Evolutionary conservation across 2,888 invertebrate species (phyloP).

Genomic region (Nymphalis urticae): DNA sequence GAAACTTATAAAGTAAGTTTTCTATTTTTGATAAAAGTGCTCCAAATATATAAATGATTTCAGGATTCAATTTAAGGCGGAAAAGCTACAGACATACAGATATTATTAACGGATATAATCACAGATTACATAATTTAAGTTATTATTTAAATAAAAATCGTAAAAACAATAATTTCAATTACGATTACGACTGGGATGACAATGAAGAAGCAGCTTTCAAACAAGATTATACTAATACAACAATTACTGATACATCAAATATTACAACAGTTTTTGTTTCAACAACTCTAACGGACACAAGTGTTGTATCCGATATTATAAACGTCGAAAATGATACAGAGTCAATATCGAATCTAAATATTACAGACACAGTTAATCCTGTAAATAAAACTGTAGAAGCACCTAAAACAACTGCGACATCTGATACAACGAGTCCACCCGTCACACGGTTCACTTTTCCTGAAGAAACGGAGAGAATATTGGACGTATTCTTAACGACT

Average conservation of each 20-base stretch:
- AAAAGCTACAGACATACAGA: neutral
- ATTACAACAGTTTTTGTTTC: neutral
- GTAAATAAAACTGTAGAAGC: neutral
- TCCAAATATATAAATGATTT: neutral
- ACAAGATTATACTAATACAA: neutral
- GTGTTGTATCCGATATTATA: constrained; percentile 2
- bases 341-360: neutral
- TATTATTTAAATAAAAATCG: neutral
- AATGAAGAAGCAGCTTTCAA: neutral
- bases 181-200: constrained; percentile 23
- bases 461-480: constrained; percentile 7
- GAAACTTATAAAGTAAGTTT: too few relatives aligned
- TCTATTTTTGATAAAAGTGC: too few relatives aligned
- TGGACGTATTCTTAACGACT: neutral
- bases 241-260: neutral
- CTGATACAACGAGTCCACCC: neutral
- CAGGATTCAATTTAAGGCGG: neutral
- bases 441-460: neutral
- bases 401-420: neutral
- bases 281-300: neutral
- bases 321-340: neutral
- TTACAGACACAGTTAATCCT: neutral
- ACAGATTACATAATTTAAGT: constrained; percentile 15
- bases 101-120: neutral
- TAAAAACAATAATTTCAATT: constrained; percentile 13